Evolutionary conservation across 2,797 vertebrate genomes (phyloP).

Genomic region (Leucoraja ocellata): DNA sequence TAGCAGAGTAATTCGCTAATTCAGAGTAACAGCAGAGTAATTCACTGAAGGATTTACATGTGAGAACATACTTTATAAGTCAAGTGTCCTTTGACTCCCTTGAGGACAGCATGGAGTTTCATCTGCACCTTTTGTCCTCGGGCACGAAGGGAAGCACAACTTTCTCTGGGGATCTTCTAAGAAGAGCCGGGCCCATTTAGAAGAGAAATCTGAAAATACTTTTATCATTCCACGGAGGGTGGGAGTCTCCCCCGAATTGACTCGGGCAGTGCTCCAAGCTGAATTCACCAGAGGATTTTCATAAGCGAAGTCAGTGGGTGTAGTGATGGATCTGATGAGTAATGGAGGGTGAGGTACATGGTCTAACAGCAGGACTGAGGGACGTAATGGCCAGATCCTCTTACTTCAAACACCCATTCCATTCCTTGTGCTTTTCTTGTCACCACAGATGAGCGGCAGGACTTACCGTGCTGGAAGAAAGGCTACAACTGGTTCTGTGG

Average conservation of each 20-base stretch:
- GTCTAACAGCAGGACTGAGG: too few relatives aligned
- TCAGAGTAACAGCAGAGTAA: background rate
- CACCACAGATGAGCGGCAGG: conserved; percentile 38
- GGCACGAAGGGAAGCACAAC: conserved; percentile 34
- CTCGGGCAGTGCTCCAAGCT: background rate
- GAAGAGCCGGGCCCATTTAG: background rate
- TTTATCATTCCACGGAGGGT: background rate
- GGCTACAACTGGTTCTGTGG: conserved; percentile 79
- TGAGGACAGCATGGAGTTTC: background rate
- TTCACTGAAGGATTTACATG: background rate
- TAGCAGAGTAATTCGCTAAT: background rate
- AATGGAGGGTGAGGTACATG: too few relatives aligned
- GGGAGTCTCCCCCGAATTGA: background rate
- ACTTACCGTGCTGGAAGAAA: conserved; percentile 58
- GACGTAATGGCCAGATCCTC: background rate
- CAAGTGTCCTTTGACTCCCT: background rate
- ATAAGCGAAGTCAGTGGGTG: background rate
- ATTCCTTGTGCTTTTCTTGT: background rate
- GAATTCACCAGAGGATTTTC: background rate
- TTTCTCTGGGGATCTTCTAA: background rate
- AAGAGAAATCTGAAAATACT: background rate
- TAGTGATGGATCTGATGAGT: background rate
- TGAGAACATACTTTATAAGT: background rate
- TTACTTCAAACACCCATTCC: background rate
- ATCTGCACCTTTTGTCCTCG: background rate